A percentile compares a stretch with the other conserved stretches of the same genome.
Conservation (phyloP, 1,140 invertebrate genomes). For the Aplysia californica region DNA sequence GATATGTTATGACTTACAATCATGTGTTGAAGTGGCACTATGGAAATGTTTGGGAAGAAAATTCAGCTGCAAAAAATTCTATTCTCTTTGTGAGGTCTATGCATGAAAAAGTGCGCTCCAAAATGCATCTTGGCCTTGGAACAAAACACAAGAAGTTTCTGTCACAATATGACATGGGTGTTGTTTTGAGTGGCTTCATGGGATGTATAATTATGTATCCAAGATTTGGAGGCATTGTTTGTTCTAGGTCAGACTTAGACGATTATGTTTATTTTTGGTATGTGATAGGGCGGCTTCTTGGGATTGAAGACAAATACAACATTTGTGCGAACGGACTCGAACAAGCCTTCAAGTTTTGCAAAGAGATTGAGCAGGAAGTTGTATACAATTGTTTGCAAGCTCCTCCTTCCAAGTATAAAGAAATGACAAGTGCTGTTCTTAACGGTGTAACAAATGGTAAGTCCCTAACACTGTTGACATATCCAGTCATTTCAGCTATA, state of each 20-base stretch:
- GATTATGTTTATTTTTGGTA: constrained; percentile 87
- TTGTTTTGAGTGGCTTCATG: constrained; percentile 80
- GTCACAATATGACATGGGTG: constrained; percentile 83
- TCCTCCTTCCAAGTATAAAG: constrained; percentile 36
- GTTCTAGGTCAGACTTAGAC: constrained; percentile 72
- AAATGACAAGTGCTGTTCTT: constrained; percentile 37
- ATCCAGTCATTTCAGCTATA: constrained; percentile 8
- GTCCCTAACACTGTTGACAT: neutral
- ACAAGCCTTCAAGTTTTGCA: constrained; percentile 64
- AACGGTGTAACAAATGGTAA: neutral
- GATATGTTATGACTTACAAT: constrained; percentile 80
- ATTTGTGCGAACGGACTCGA: constrained; percentile 70
- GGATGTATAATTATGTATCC: constrained; percentile 79
- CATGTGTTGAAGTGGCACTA: constrained; percentile 80
- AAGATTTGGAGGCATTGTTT: constrained; percentile 74
- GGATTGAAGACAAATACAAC: constrained; percentile 83
- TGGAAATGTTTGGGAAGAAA: constrained; percentile 39
- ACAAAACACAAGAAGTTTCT: constrained; percentile 65
- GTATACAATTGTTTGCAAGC: constrained; percentile 25
- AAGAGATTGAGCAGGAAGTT: constrained; percentile 37
- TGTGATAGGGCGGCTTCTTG: constrained; percentile 82
- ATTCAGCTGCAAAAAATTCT: constrained; percentile 39
- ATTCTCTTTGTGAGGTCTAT: constrained; percentile 63
- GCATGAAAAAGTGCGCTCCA: constrained; percentile 64
- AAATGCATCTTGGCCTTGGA: constrained; percentile 39